Conservation (phyloP, 2,888 invertebrate species). For the Apantesis nais region DNA sequence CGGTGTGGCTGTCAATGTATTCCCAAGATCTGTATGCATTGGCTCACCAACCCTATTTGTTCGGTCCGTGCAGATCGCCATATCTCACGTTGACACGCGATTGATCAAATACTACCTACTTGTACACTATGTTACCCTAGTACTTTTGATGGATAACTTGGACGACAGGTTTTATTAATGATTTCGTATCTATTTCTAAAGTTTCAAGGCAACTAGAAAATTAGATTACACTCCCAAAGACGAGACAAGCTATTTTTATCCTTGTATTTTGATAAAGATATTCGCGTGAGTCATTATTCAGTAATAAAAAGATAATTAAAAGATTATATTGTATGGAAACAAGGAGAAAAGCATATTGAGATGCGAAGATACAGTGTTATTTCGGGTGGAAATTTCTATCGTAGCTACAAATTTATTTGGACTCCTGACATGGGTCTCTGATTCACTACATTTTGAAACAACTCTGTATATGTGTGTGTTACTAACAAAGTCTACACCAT, state of each 20-base stretch:
- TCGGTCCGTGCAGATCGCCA: constrained; percentile 57
- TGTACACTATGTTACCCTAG: constrained; percentile 52
- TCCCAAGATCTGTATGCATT: constrained; percentile 68
- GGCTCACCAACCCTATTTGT: constrained; percentile 64
- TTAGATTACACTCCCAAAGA: background rate
- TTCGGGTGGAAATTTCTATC: no score
- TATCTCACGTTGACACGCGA: constrained; percentile 67
- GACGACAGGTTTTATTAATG: constrained; percentile 18
- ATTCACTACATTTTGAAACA: no score
- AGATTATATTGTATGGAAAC: background rate
- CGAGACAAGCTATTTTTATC: background rate
- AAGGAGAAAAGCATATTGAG: background rate
- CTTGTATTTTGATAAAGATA: background rate
- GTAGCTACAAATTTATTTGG: no score
- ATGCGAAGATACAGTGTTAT: background rate
- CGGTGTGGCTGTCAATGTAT: constrained; percentile 14
- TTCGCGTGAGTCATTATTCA: no score
- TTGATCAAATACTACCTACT: constrained; percentile 62
- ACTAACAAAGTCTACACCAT: no score
- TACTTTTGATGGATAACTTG: constrained; percentile 55
- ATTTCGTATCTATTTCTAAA: constrained; percentile 9
- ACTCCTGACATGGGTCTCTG: no score
- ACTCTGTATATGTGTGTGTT: no score
- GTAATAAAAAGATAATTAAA: background rate
- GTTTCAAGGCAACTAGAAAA: background rate